A percentile compares a stretch with the other conserved stretches of the same genome.
These are phyloP conservation scores for Pandion haliaetus DNA, from an alignment of 2,113 vertebrate species.

Conservation along the genomic window DNA sequence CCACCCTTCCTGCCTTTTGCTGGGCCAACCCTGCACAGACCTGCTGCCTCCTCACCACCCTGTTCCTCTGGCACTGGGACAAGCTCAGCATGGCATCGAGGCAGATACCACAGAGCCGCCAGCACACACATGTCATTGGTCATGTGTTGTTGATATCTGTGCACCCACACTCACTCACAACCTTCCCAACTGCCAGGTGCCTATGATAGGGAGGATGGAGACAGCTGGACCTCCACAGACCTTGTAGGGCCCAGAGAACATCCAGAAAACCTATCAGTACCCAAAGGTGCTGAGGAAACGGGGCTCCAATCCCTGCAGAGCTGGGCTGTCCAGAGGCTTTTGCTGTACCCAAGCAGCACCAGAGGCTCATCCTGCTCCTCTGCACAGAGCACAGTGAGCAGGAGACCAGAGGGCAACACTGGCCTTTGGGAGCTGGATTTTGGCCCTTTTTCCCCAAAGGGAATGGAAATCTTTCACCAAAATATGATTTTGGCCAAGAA, in stretches of 20 bases:
- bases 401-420: background rate
- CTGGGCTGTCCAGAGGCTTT: background rate
- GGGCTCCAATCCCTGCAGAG: background rate
- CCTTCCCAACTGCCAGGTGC: background rate
- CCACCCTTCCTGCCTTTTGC: background rate
- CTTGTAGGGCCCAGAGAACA: background rate
- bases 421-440: background rate
- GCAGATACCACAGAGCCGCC: background rate
- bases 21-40: background rate
- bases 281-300: background rate
- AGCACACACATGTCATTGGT: background rate
- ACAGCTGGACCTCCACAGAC: background rate
- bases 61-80: background rate
- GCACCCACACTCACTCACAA: accelerated
- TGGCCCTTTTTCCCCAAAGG: background rate
- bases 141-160: background rate
- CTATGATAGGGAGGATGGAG: background rate
- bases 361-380: background rate
- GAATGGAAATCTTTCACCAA: background rate
- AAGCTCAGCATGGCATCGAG: background rate
- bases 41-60: background rate
- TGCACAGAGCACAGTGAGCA: background rate
- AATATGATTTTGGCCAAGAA: background rate
- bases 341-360: background rate
- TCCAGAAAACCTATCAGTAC: background rate